A percentile compares a stretch with the other conserved stretches of the same genome.
phyloP scores from a whole-genome alignment of 2,113 vertebrate genomes.

The Eulemur macaco region DNA sequence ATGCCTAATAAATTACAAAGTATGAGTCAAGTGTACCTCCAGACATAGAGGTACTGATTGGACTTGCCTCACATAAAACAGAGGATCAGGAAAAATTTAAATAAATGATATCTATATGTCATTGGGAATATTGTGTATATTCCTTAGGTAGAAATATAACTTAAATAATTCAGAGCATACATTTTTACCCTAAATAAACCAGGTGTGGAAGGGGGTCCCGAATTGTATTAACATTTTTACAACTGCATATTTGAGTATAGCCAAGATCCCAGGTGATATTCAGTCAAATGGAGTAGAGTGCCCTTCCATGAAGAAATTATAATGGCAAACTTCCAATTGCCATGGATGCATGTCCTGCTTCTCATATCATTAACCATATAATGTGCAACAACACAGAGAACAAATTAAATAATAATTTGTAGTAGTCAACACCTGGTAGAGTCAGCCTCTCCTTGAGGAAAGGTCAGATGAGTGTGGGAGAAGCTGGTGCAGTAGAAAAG shows the following conservation, averaged over 20 bases:
- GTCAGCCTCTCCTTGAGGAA: not conserved
- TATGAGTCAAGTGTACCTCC: not conserved
- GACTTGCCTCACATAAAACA: not conserved
- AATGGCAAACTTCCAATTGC: not conserved
- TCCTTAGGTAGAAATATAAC: not conserved
- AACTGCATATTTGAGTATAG: not conserved
- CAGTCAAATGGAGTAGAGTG: not conserved
- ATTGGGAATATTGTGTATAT: accelerated
- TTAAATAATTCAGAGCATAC: not conserved
- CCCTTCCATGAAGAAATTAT: not conserved
- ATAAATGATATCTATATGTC: not conserved
- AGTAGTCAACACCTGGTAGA: not conserved
- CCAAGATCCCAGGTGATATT: not conserved
- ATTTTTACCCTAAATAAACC: not conserved
- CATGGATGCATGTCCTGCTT: no score
- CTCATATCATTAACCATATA: not conserved
- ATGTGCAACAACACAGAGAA: no score
- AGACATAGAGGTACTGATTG: not conserved
- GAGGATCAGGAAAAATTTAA: not conserved
- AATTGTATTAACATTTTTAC: not conserved
- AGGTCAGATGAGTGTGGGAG: not conserved
- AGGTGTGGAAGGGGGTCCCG: not conserved
- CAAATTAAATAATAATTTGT: not conserved
- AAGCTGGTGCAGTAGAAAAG: not conserved
- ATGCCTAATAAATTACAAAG: not conserved